Evolutionary conservation across 2,888 invertebrate species (phyloP).

Genomic region (Tanypteryx hageni): DNA sequence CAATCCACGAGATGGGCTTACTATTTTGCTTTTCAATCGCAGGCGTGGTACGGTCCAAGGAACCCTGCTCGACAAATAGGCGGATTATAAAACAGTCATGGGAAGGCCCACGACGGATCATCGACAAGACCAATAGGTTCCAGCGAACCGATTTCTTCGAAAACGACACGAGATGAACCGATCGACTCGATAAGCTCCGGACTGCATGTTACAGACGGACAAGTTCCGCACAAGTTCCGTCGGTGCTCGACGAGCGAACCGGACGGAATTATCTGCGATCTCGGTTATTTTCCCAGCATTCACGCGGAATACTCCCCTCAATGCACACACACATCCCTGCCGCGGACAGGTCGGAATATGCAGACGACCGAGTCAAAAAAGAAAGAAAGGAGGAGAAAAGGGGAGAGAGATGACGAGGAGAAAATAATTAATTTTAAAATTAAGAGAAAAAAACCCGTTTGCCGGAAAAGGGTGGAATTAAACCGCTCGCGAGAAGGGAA

Average conservation of each 20-base stretch:
- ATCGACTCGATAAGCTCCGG: background rate
- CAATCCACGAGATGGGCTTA: no score
- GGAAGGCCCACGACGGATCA: background rate
- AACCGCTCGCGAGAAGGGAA: background rate
- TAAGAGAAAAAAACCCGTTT: background rate
- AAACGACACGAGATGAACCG: slow-evolving; percentile 11
- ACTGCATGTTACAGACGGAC: background rate
- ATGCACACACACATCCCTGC: background rate
- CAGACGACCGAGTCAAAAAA: background rate
- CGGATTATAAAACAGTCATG: background rate
- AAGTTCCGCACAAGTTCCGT: background rate
- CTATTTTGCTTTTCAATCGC: no score
- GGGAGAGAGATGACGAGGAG: background rate
- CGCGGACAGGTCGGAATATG: slow-evolving; percentile 9
- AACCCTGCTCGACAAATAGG: background rate
- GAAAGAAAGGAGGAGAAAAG: background rate
- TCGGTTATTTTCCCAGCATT: background rate
- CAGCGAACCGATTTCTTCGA: background rate
- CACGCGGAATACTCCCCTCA: no score
- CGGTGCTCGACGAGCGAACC: background rate
- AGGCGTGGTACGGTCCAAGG: no score
- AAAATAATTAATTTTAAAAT: slow-evolving; percentile 4
- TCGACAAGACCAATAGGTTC: slow-evolving; percentile 9
- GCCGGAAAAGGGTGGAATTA: background rate
- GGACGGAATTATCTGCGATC: background rate